Conservation (phyloP, 2,888 invertebrate species). For the Cyclophora punctaria region DNA sequence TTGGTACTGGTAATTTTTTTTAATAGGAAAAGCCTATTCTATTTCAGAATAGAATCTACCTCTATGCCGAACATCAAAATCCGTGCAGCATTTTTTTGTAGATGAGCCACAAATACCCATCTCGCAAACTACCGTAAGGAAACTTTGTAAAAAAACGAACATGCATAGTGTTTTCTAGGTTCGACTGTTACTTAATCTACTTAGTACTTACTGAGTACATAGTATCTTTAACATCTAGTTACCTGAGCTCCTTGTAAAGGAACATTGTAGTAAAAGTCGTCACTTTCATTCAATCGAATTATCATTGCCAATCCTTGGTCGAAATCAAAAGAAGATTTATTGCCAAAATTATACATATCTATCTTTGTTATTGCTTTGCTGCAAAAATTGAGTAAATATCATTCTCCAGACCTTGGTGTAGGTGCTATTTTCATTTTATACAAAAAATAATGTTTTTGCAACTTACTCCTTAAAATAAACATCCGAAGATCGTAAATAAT, state of each 20-base stretch:
- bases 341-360: constrained; percentile 60
- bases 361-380: constrained; percentile 25
- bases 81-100: too few species aligned
- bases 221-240: constrained; percentile 4
- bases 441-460: neutral
- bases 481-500: constrained; percentile 65
- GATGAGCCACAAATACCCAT: too few species aligned
- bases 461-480: constrained; percentile 49
- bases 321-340: constrained; percentile 58
- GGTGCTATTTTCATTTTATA: neutral
- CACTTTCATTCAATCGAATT: constrained; percentile 48
- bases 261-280: constrained; percentile 68
- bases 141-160: too few species aligned
- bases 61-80: too few species aligned
- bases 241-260: constrained; percentile 70
- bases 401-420: neutral
- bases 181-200: too few species aligned
- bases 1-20: too few species aligned
- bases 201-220: neutral
- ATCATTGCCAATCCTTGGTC: constrained; percentile 60
- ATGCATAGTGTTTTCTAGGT: too few species aligned
- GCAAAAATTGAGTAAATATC: constrained; percentile 13
- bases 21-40: too few species aligned
- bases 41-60: too few species aligned
- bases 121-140: too few species aligned